Percentiles rank a stretch among this genome's conserved stretches.
Evolutionary conservation across 2,797 vertebrate genomes (phyloP).

Genomic region (Passerculus sandwichensis): DNA sequence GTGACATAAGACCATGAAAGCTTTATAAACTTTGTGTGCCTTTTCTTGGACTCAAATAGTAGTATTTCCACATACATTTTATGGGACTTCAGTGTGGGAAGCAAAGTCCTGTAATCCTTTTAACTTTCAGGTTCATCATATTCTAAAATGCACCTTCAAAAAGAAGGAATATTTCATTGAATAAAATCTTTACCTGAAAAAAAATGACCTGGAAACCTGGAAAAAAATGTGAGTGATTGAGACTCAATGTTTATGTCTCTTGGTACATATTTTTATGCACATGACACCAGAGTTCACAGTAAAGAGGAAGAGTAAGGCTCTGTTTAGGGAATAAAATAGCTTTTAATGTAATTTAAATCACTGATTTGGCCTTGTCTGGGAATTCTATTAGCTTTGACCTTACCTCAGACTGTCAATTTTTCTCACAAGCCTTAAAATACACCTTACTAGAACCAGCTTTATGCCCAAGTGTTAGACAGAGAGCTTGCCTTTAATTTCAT

Average conservation of each 20-base stretch:
- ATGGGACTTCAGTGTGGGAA: not conserved
- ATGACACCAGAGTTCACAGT: not conserved
- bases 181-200: not conserved
- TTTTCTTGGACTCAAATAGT: not conserved
- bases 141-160: not conserved
- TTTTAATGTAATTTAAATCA: not conserved
- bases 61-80: not conserved
- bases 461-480: not conserved
- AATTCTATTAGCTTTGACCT: not conserved
- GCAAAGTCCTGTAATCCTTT: not conserved
- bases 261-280: not conserved
- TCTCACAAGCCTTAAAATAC: not conserved
- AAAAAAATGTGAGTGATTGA: not conserved
- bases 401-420: not conserved
- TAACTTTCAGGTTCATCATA: not conserved
- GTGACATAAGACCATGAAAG: not conserved
- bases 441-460: not conserved
- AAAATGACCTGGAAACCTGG: accelerated
- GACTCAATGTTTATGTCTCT: not conserved
- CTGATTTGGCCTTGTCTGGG: not conserved
- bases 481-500: not conserved
- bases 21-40: not conserved
- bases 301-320: not conserved
- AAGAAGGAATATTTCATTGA: accelerated
- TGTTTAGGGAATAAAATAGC: not conserved